Evolutionary conservation across 2,113 vertebrate species (phyloP).

Genomic region (Oxyura jamaicensis): DNA sequence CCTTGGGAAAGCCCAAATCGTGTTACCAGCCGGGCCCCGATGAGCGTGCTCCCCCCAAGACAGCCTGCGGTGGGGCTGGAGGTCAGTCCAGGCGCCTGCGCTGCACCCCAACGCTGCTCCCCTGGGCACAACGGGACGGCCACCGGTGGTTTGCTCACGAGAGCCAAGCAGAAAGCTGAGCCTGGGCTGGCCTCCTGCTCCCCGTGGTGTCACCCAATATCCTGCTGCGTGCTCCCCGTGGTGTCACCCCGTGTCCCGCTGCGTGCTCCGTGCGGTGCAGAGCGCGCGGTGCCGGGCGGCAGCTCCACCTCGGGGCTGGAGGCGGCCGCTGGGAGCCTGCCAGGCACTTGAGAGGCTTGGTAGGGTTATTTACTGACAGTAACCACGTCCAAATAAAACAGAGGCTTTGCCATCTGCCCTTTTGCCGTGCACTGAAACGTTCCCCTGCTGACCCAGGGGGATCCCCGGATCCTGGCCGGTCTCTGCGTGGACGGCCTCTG

Average conservation of each 20-base stretch:
- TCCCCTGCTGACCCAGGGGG: not conserved
- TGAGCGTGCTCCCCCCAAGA: fast-evolving
- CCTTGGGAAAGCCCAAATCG: fast-evolving
- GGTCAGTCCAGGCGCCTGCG: not conserved
- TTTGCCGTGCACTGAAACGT: not conserved
- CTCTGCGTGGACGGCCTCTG: not conserved
- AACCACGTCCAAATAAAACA: not conserved
- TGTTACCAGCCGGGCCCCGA: not conserved
- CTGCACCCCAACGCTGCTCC: not conserved
- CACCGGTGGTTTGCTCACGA: fast-evolving
- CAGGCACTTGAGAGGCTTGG: not conserved
- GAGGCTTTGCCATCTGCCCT: not conserved
- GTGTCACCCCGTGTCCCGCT: not conserved
- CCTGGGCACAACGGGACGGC: not conserved
- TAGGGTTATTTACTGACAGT: not conserved
- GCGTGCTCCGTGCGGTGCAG: not conserved
- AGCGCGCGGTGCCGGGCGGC: not conserved
- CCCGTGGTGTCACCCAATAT: not conserved
- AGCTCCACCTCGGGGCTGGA: not conserved
- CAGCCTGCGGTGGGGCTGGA: not conserved
- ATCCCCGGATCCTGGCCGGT: not conserved
- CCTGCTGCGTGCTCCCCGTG: not conserved
- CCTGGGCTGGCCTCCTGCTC: fast-evolving
- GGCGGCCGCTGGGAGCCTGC: not conserved
- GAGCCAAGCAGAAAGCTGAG: fast-evolving